Conservation (phyloP, 92 coral and sea anemone species). For the Palythoa caribaeorum region DNA sequence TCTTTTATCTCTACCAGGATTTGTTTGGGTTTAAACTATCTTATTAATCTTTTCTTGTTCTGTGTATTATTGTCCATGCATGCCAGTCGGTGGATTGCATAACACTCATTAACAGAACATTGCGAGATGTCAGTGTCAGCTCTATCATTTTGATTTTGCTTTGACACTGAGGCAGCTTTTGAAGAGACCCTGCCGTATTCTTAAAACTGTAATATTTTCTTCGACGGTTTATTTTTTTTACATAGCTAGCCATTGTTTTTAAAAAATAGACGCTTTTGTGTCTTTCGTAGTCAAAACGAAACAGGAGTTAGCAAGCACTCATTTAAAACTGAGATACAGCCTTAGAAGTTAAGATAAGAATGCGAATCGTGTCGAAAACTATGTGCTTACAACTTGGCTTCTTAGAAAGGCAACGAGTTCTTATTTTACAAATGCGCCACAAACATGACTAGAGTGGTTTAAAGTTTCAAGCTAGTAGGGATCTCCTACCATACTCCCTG, state of each 20-base stretch:
- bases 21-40: slow-evolving; percentile 2
- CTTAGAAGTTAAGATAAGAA: background rate
- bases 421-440: too few relatives aligned
- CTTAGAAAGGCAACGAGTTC: too few relatives aligned
- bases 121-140: too few relatives aligned
- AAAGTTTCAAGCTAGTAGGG: background rate
- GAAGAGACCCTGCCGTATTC: background rate
- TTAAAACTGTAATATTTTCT: background rate
- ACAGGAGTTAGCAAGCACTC: background rate
- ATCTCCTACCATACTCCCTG: background rate
- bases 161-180: background rate
- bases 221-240: background rate
- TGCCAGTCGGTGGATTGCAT: background rate
- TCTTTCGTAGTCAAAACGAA: background rate
- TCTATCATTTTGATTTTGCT: too few relatives aligned
- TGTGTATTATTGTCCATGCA: background rate
- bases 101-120: too few relatives aligned
- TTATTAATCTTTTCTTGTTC: slow-evolving; percentile 1
- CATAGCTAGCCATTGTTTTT: too few relatives aligned
- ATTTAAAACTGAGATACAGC: background rate
- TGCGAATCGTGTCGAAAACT: too few relatives aligned
- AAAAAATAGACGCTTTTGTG: background rate
- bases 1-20: background rate
- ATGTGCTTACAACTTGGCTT: too few relatives aligned
- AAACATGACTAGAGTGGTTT: too few relatives aligned